A percentile compares a stretch with the other conserved stretches of the same genome.
phyloP scores from a whole-genome alignment of 2,888 invertebrate species.

The Urechis unicinctus region DNA sequence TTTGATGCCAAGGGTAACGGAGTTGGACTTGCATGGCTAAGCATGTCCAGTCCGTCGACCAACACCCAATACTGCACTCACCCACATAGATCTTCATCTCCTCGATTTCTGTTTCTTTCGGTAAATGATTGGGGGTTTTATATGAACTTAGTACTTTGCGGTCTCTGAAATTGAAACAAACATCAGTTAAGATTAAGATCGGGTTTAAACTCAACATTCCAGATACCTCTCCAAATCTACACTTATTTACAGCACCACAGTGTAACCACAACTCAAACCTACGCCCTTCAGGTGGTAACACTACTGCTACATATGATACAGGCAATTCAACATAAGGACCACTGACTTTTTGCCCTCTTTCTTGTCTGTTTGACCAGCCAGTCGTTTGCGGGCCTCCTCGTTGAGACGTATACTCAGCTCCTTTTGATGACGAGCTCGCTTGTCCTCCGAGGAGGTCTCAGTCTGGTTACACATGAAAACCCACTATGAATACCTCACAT shows the following conservation, averaged over 20 bases:
- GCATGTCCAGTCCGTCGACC: too few relatives aligned
- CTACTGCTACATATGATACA: not conserved
- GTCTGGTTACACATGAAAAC: constrained; percentile 53
- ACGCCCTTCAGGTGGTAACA: too few relatives aligned
- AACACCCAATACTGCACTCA: too few relatives aligned
- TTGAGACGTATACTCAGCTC: constrained; percentile 86
- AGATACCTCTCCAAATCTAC: too few relatives aligned
- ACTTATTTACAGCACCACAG: too few relatives aligned
- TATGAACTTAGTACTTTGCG: constrained; percentile 19
- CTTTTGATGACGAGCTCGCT: constrained; percentile 91
- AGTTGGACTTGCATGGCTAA: too few relatives aligned
- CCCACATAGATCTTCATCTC: constrained; percentile 84
- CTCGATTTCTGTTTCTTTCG: constrained; percentile 84
- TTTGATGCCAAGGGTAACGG: too few relatives aligned
- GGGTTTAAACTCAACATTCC: too few relatives aligned
- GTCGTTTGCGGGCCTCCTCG: constrained; percentile 82
- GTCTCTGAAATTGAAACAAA: constrained; percentile 20
- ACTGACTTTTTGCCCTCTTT: constrained; percentile 42
- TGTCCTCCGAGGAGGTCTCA: constrained; percentile 94
- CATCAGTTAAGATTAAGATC: too few relatives aligned
- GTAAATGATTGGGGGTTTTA: constrained; percentile 52
- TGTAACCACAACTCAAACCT: too few relatives aligned
- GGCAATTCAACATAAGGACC: not conserved
- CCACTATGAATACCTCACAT: not conserved
- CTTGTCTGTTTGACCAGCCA: constrained; percentile 47